Percentiles rank a stretch among this genome's conserved stretches.
phyloP scores from a whole-genome alignment of 2,888 invertebrate genomes.

The Cosmopolites sordidus region DNA sequence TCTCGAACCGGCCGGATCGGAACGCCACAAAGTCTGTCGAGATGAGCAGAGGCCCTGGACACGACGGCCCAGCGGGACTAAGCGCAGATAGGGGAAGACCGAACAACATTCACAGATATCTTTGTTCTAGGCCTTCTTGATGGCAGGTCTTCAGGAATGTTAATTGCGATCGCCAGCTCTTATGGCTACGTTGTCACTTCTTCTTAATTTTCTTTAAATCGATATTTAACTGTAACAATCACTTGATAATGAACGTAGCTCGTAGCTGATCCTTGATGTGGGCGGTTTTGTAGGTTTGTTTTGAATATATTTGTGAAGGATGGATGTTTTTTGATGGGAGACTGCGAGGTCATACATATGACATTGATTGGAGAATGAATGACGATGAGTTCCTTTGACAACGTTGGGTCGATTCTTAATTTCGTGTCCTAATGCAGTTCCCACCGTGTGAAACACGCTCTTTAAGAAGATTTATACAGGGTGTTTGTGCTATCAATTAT shows the following conservation, averaged over 20 bases:
- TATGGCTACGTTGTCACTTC: slow-evolving; percentile 16
- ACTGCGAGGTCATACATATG: no score
- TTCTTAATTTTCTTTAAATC: slow-evolving; percentile 6
- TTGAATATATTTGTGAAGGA: background rate
- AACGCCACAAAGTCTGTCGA: background rate
- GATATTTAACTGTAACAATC: background rate
- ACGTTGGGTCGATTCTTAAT: slow-evolving; percentile 5
- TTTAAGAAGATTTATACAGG: no score
- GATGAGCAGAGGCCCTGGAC: no score
- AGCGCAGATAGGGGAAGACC: slow-evolving; percentile 30
- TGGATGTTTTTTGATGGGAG: no score
- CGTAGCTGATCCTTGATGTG: background rate
- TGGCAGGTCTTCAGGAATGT: slow-evolving; percentile 47
- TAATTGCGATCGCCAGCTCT: slow-evolving; percentile 40
- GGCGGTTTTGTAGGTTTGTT: background rate
- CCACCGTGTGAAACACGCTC: background rate
- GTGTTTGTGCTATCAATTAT: no score
- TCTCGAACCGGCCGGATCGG: background rate
- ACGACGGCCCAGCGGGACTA: no score
- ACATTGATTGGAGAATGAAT: no score
- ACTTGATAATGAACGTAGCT: no score
- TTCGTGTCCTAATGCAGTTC: slow-evolving; percentile 6
- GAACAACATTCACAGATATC: slow-evolving; percentile 42
- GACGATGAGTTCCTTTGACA: no score
- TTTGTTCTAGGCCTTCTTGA: slow-evolving; percentile 47